Evolutionary conservation across 2,888 invertebrate species (phyloP).

Genomic region (Cyclophora punctaria): DNA sequence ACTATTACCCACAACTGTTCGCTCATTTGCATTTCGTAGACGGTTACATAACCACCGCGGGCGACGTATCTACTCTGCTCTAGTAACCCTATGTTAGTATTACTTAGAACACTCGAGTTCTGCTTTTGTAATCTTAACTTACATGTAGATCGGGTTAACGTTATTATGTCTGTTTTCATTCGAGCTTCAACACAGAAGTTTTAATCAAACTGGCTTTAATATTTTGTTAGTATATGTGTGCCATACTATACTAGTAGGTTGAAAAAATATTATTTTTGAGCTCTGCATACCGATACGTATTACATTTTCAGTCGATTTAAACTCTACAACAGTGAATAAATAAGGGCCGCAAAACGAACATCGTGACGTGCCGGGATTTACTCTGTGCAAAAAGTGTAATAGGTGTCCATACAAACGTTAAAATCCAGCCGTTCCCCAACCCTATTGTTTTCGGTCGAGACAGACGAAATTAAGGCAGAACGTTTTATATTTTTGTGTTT

Average conservation of each 20-base stretch:
- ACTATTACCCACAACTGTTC: constrained; percentile 38
- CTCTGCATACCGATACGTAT: background rate
- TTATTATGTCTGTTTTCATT: no score
- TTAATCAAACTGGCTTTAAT: no score
- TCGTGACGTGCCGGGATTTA: constrained; percentile 9
- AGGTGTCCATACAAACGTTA: constrained; percentile 31
- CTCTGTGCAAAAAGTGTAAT: constrained; percentile 18
- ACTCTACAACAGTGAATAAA: constrained; percentile 12
- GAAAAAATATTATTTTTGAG: background rate
- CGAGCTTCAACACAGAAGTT: no score
- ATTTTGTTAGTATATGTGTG: no score
- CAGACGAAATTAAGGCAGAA: constrained; percentile 54
- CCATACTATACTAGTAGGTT: no score
- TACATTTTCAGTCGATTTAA: background rate
- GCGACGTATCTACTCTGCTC: no score
- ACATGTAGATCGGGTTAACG: no score
- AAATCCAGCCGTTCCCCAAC: constrained; percentile 36
- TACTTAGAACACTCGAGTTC: no score
- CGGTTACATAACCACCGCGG: constrained; percentile 27
- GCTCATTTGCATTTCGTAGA: constrained; percentile 51
- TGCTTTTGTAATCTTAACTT: no score
- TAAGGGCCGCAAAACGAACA: constrained; percentile 15
- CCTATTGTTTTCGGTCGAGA: constrained; percentile 50
- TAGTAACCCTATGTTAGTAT: no score
- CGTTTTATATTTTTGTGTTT: constrained; percentile 61